These are phyloP conservation scores for Malacoctenus gilli DNA, from an alignment of 2,797 vertebrate species.

Conservation along the genomic window DNA sequence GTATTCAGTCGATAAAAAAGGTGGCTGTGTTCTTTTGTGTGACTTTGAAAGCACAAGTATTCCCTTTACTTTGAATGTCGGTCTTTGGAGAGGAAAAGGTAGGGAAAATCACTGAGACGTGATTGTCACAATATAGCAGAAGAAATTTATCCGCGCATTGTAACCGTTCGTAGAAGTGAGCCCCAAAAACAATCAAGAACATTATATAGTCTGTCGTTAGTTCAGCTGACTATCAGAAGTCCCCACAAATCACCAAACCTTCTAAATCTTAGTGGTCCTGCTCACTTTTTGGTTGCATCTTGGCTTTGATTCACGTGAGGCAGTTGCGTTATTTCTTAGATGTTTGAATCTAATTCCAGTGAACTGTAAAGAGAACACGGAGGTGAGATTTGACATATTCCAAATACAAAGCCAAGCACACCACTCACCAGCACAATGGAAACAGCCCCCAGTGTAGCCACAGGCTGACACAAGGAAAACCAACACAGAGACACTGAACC, in stretches of 20 bases:
- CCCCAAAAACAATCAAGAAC: too few species aligned
- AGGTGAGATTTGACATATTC: slow-evolving; percentile 22
- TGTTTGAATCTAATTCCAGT: too few species aligned
- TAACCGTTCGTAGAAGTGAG: too few species aligned
- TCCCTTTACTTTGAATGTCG: neutral
- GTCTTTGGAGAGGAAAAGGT: neutral
- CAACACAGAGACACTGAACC: slow-evolving; percentile 9
- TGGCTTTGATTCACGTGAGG: too few species aligned
- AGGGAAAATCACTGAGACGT: neutral
- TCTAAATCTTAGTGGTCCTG: neutral
- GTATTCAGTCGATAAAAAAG: slow-evolving; percentile 24
- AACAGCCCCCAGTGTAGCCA: slow-evolving; percentile 15
- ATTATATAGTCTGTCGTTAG: too few species aligned
- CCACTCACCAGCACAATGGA: slow-evolving; percentile 25
- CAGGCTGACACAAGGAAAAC: slow-evolving; percentile 29
- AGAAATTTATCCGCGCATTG: too few species aligned
- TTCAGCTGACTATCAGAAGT: too few species aligned
- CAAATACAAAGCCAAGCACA: slow-evolving; percentile 19
- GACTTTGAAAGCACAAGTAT: neutral
- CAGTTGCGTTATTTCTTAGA: too few species aligned
- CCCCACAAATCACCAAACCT: too few species aligned
- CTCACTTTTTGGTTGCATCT: neutral
- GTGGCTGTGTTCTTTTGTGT: slow-evolving; percentile 4
- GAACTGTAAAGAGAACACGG: slow-evolving; percentile 7
- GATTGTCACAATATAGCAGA: neutral